Conservation (phyloP, 2,113 vertebrate genomes). For the Anarrhichthys ocellatus region DNA sequence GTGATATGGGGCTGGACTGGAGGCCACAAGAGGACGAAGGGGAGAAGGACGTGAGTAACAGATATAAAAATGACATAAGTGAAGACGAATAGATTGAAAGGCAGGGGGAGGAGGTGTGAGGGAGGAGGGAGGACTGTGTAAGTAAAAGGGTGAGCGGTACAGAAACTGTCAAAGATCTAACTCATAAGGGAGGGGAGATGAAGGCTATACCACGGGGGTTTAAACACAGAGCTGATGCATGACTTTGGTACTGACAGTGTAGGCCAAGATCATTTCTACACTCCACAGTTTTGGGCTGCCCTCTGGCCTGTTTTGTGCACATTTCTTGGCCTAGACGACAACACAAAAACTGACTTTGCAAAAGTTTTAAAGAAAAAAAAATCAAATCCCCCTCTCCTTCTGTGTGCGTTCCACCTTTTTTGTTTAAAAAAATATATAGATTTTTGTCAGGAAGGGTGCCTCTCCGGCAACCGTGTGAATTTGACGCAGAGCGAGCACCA, state of each 20-base stretch:
- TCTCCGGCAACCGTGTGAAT: conserved; percentile 31
- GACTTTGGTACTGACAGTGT: conserved; percentile 61
- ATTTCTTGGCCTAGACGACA: conserved; percentile 22
- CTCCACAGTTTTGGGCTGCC: conserved; percentile 20
- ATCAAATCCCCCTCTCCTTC: conserved; percentile 1
- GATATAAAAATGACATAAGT: conserved; percentile 1
- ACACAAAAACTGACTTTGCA: conserved; percentile 37
- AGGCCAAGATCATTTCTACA: conserved; percentile 57
- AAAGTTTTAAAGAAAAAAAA: conserved; percentile 44
- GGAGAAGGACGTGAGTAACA: not conserved
- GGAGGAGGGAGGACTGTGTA: not conserved
- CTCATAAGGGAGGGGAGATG: conserved; percentile 46
- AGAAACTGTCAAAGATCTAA: conserved; percentile 40
- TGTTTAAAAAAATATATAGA: conserved; percentile 55
- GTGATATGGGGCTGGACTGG: conserved; percentile 98
- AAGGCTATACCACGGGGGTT: conserved; percentile 48
- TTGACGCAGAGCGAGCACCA: conserved; percentile 11
- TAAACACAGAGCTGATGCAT: conserved; percentile 62
- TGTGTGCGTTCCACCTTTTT: not conserved
- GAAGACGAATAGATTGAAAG: conserved; percentile 24
- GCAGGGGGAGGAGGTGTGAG: not conserved
- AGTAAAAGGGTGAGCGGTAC: conserved; percentile 1
- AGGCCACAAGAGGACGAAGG: conserved; percentile 18
- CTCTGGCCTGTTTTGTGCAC: conserved; percentile 37
- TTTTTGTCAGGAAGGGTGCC: conserved; percentile 50